Percentiles rank a stretch among this genome's conserved stretches.
Evolutionary conservation across 2,888 invertebrate genomes (phyloP).

Genomic region (Eristalis intricaria): DNA sequence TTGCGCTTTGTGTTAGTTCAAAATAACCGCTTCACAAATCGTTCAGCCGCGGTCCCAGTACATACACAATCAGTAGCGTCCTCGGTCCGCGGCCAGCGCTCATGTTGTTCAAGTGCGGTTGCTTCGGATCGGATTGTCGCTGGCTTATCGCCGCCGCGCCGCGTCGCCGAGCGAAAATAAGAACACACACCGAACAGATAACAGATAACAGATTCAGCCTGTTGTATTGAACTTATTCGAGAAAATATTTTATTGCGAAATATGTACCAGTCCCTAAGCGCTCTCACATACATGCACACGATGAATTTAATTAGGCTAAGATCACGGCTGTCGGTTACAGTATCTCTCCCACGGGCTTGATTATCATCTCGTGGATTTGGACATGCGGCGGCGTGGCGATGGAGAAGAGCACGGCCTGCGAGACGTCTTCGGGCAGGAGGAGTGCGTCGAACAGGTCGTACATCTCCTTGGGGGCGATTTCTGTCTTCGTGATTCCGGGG

Average conservation of each 20-base stretch:
- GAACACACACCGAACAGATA: background rate
- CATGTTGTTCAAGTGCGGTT: background rate
- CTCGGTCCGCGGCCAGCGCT: background rate
- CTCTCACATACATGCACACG: background rate
- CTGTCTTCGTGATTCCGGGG: conserved; percentile 37
- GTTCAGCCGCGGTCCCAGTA: background rate
- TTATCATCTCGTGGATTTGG: conserved; percentile 46
- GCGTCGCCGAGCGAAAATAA: background rate
- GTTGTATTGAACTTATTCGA: background rate
- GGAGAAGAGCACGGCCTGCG: conserved; percentile 41
- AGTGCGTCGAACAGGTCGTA: conserved; percentile 73
- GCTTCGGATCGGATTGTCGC: background rate
- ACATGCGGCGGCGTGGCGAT: conserved; percentile 53
- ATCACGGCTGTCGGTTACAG: background rate
- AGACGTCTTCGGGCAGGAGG: conserved; percentile 42
- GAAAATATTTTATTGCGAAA: background rate
- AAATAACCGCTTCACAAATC: background rate
- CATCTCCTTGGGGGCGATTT: conserved; percentile 61
- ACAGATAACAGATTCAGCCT: background rate
- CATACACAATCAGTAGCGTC: background rate
- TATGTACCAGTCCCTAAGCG: background rate
- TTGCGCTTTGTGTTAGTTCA: background rate
- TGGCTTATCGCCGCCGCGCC: background rate
- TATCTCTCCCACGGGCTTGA: conserved; percentile 42
- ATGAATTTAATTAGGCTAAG: background rate